Evolutionary conservation across 2,888 invertebrate species (phyloP), one percentile per base, ranked within the genome.

Genomic region (Oscheius sp.): DNA sequence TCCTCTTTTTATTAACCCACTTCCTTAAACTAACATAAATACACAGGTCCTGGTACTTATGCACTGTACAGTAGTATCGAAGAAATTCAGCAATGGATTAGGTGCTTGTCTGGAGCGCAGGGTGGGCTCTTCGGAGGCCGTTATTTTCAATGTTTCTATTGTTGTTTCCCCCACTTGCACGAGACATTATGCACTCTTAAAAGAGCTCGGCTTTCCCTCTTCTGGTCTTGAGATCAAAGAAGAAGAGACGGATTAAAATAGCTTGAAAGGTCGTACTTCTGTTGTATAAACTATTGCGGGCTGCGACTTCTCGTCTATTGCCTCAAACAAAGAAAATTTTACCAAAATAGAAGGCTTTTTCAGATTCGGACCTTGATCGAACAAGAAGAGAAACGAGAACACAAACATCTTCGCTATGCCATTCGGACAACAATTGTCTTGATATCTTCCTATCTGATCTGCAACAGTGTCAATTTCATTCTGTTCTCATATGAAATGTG

Each of bases 381-480:
- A 59, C 49, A 75, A 49, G 73, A 76, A 69, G 80, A 77, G 59
- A 77, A 76, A 21, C 71, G 77, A n/a, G 79, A 82, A 63, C 76
- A 80, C 41, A 69, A 75, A 71, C 61, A 73, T 16, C 73, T 83
- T 0, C 73, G 82, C 18, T 81, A 78, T 53, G 83, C 84, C 13
- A 77, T 83, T 25, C 76, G 77, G 45, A 84, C 84, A 0, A 83
- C 83, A 1, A 79, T 78, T 3, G 81, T 81, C 7, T 78, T 84
- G n/a, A 79, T 84, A 27, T 72, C 79, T 0, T 79, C 81, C 1
- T 84, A 84, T 74, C 82, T 84, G 25, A 76, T 78, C 3, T 84
- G 84, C 53, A 84, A 84, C 64, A 74, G 79, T 25, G 68, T 81
- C 46, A 81, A 84, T 59, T 82, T 84, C 66, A 55, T 79, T 7